Evolutionary conservation across 2,888 invertebrate species (phyloP), one percentile per base, ranked within the genome.

Genomic region (Caenorhabditis uteleia): DNA sequence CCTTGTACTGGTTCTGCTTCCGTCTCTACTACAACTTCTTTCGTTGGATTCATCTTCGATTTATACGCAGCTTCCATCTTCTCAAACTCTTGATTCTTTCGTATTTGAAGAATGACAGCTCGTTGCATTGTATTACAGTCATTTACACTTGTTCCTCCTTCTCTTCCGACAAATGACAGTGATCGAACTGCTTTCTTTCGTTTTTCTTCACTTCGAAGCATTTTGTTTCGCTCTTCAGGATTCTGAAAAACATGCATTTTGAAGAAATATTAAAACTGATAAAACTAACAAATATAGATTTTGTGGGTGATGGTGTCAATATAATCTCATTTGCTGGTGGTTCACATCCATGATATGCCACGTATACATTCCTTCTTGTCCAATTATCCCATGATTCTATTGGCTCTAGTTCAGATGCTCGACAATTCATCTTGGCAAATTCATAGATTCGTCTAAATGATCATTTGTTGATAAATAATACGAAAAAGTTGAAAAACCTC

Each of bases 331-430:
- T 55, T 14, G 48, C 53, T 1, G 71, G 71, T 3, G 68, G 65
- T 18, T 69, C 68, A 36, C 71, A 72, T 16, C 71, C 71, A 34
- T 72, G 67, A 53, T 72, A 72, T 0, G 70, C 74, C 10, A 67
- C 61, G 21, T 67, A 71, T 29, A 74, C 70, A 33, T 74, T 71
- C 18, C 65, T 40, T 25, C 71, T 56, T 2, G 71, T 66, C 74
- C 74, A 74, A 10, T 61, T 56, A 6, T 65, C 58, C 74, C 74
- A 74, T 6, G 46, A 38, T 20, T 66, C 57, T 10, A 40, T 39
- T 12, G 74, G 71, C 18, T 74, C 68, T n/a, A 73, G 45, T 10
- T 53, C 53, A 0, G 61, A 45, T 3, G 64, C 46, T 0, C 75
- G 67, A 45, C 67, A 75, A 44, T 72, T 72, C 55, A 67, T 65